A percentile compares a stretch with the other conserved stretches of the same genome.
Evolutionary conservation across 23 tunicate species (phyloP).

Genomic region (Halocynthia roretzi): DNA sequence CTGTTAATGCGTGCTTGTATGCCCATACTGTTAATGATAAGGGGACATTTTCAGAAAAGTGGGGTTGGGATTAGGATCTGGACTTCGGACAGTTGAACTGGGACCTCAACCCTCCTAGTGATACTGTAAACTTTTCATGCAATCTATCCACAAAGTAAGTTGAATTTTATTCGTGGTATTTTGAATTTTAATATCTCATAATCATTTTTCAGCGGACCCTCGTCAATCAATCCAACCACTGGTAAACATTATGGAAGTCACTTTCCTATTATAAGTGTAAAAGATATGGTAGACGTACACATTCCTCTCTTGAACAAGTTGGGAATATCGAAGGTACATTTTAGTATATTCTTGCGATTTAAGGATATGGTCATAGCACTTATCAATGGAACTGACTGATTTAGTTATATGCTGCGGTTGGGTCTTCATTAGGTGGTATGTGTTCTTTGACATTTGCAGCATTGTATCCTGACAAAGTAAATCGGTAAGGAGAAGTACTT

Average conservation of each 20-base stretch:
- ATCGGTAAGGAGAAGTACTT: conserved; percentile 24
- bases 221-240: conserved; percentile 58
- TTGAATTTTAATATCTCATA: too few species aligned
- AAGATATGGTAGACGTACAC: conserved; percentile 74
- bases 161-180: too few species aligned
- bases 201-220: conserved; percentile 61
- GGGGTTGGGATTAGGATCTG: too few species aligned
- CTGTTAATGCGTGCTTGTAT: too few species aligned
- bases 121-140: too few species aligned
- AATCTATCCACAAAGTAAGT: too few species aligned
- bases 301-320: conserved; percentile 41
- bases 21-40: too few species aligned
- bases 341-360: neutral
- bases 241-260: conserved; percentile 69
- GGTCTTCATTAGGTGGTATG: conserved; percentile 96
- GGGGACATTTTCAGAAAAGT: too few species aligned
- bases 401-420: conserved; percentile 93
- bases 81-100: too few species aligned
- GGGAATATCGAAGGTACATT: conserved; percentile 56
- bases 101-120: too few species aligned
- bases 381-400: neutral
- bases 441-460: conserved; percentile 90
- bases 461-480: conserved; percentile 54
- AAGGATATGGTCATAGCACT: neutral
- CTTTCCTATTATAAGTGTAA: conserved; percentile 87